Percentiles rank a stretch among this genome's conserved stretches.
Conservation (phyloP, 2,113 vertebrate species). For the Carassius auratus region DNA sequence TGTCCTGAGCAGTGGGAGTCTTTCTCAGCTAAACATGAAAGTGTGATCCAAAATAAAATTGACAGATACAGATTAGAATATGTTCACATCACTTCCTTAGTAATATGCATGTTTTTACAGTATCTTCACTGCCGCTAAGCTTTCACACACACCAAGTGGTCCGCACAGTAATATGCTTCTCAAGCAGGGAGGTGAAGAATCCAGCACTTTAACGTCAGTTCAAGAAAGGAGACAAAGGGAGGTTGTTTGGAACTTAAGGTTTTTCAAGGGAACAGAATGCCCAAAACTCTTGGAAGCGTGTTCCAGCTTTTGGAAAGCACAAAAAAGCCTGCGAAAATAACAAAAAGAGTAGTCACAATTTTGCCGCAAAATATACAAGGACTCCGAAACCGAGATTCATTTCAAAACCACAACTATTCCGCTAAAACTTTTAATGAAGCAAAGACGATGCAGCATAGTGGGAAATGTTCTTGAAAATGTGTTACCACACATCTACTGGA, state of each 20-base stretch:
- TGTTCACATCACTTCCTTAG: conserved; percentile 39
- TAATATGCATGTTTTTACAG: conserved; percentile 49
- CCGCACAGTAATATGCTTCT: neutral
- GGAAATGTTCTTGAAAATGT: neutral
- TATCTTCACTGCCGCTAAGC: conserved; percentile 36
- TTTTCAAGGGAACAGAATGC: neutral
- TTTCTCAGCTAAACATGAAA: conserved; percentile 21
- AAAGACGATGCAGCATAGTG: neutral
- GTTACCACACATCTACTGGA: neutral
- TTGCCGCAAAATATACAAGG: neutral
- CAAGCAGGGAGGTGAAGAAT: neutral
- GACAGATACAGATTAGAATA: conserved; percentile 49
- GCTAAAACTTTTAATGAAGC: neutral
- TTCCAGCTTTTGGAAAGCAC: neutral
- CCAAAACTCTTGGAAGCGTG: neutral
- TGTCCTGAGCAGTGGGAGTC: conserved; percentile 50
- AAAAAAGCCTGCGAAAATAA: neutral
- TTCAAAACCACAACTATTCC: neutral
- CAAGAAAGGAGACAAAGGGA: too few species aligned
- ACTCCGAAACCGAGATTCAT: neutral
- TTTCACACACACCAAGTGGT: conserved; percentile 26
- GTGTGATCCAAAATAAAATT: conserved; percentile 41
- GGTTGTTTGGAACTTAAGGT: neutral
- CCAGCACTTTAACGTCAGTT: neutral
- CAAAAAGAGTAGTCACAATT: neutral